Evolutionary conservation across 35 echinoderm and acorn worm genomes (phyloP).

Genomic region (Lytechinus variegatus): DNA sequence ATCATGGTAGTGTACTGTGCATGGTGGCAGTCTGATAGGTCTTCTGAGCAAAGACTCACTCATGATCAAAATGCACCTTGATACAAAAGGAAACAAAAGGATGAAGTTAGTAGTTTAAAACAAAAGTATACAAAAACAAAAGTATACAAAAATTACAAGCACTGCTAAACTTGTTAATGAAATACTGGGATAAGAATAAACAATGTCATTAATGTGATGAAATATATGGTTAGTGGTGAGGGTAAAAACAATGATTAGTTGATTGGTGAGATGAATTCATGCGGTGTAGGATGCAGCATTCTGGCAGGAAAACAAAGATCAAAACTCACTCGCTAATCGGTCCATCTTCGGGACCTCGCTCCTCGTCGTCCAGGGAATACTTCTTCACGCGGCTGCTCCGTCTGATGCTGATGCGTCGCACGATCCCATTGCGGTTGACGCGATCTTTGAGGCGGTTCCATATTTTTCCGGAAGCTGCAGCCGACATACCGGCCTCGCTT

Average conservation of each 20-base stretch:
- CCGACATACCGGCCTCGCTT: not conserved
- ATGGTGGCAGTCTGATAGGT: too few species aligned
- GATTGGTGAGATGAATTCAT: not conserved
- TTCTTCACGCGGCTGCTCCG: constrained; percentile 63
- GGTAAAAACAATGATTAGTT: not conserved
- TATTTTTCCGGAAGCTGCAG: constrained; percentile 56
- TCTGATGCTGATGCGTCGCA: constrained; percentile 76
- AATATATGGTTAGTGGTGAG: not conserved
- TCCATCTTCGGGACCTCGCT: not conserved
- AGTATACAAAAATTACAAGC: too few species aligned
- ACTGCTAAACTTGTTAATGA: not conserved
- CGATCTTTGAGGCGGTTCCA: constrained; percentile 72
- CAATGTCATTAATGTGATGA: not conserved
- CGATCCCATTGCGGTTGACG: constrained; percentile 70
- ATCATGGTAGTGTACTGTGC: too few species aligned
- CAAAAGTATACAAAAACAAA: not conserved
- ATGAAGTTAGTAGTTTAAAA: not conserved
- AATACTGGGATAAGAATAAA: constrained; percentile 2
- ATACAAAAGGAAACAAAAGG: not conserved
- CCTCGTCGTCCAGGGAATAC: constrained; percentile 46
- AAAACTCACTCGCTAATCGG: constrained; percentile 66
- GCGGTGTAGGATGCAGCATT: not conserved
- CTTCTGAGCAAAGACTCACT: too few species aligned
- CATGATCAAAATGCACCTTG: not conserved
- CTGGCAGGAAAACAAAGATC: not conserved